Percentiles rank a stretch among this genome's conserved stretches.
Evolutionary conservation across 2,888 invertebrate genomes (phyloP).

Genomic region (Athalia cordata): DNA sequence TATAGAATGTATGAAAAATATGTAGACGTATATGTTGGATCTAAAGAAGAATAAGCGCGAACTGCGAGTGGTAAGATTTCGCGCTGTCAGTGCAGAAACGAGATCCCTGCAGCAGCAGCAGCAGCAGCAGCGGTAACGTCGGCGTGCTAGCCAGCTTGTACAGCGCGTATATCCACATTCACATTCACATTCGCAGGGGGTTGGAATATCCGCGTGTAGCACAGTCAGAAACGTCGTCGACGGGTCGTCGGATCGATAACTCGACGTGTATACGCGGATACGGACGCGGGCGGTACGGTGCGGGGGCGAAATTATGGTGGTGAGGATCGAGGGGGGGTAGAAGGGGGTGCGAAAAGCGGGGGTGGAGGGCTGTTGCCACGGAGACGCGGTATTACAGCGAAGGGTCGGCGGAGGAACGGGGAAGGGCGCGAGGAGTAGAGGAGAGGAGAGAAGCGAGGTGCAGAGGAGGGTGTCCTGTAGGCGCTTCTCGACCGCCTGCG

Average conservation of each 20-base stretch:
- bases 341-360: conserved; percentile 3
- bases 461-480: conserved; percentile 4
- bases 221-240: neutral
- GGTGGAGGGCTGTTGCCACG: conserved; percentile 73
- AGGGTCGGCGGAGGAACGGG: conserved; percentile 54
- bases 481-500: conserved; percentile 14
- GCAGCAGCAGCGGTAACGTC: no score
- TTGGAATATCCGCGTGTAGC: neutral
- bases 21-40: no score
- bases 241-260: conserved; percentile 38
- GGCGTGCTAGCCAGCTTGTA: no score
- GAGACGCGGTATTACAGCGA: conserved; percentile 75
- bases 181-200: no score
- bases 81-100: no score
- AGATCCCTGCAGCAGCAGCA: no score
- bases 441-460: conserved; percentile 74
- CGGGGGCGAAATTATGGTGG: conserved; percentile 68
- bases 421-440: conserved; percentile 67
- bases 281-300: conserved; percentile 71
- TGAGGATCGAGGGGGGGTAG: conserved; percentile 60
- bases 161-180: no score
- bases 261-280: conserved; percentile 35
- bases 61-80: no score
- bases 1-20: no score
- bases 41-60: no score